These are phyloP conservation scores for Argyresthia albistria DNA, from an alignment of 2,888 invertebrate species.

Conservation along the genomic window DNA sequence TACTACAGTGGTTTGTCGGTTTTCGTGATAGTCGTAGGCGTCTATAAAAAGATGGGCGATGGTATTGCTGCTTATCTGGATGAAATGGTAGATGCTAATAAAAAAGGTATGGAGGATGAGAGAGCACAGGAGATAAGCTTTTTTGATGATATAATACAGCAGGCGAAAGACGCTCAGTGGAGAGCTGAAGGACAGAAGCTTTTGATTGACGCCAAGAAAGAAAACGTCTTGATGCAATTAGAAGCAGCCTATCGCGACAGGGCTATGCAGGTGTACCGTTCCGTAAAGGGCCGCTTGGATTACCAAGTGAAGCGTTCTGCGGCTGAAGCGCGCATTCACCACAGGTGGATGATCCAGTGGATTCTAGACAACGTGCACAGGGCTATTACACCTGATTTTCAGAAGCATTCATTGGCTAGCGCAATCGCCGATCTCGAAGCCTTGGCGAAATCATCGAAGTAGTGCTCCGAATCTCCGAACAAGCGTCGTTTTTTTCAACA, in stretches of 20 bases:
- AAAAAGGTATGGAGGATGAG: constrained; percentile 58
- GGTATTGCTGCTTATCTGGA: constrained; percentile 74
- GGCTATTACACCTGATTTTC: constrained; percentile 91
- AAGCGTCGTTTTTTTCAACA: no score
- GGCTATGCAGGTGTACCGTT: constrained; percentile 57
- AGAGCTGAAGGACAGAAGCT: constrained; percentile 82
- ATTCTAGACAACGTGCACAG: constrained; percentile 85
- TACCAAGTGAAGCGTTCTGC: constrained; percentile 89
- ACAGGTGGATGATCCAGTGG: constrained; percentile 95
- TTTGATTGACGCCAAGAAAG: constrained; percentile 87
- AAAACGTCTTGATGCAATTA: constrained; percentile 92
- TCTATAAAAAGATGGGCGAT: constrained; percentile 79
- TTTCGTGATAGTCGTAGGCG: constrained; percentile 69
- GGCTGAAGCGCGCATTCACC: constrained; percentile 84
- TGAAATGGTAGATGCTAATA: constrained; percentile 76
- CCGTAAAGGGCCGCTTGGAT: constrained; percentile 85
- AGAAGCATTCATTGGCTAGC: constrained; percentile 86
- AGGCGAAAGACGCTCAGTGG: constrained; percentile 79
- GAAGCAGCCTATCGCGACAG: constrained; percentile 90
- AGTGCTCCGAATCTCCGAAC: no score
- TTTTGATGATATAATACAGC: constrained; percentile 66
- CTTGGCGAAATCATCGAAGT: constrained; percentile 56
- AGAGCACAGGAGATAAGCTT: constrained; percentile 62
- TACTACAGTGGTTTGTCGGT: constrained; percentile 84
- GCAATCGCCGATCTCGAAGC: constrained; percentile 87